Percentiles rank a stretch among this genome's conserved stretches.
These are phyloP conservation scores for Paradisaea rubra DNA, from an alignment of 2,113 vertebrate genomes.

Conservation along the genomic window DNA sequence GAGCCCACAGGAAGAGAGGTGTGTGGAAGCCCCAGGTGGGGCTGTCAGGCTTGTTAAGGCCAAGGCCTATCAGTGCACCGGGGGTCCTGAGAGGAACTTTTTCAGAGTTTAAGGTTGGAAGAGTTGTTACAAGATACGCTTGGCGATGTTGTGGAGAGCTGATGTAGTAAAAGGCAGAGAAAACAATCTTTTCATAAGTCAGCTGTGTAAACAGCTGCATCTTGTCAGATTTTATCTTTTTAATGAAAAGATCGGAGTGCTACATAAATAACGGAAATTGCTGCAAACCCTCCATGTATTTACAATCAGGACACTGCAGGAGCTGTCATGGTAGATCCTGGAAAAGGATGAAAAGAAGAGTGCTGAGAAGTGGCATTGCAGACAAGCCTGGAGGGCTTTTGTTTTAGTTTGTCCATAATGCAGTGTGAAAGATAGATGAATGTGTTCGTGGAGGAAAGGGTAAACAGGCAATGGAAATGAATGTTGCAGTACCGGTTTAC, in stretches of 20 bases:
- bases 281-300: background rate
- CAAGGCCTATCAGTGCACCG: accelerated
- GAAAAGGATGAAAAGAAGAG: background rate
- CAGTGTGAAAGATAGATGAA: background rate
- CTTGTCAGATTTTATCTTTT: conserved; percentile 15
- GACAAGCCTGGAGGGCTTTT: conserved; percentile 9
- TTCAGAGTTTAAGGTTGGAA: background rate
- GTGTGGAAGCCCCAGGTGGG: background rate
- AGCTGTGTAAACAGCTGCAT: conserved; percentile 35
- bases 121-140: background rate
- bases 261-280: background rate
- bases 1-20: background rate
- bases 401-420: background rate
- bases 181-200: background rate
- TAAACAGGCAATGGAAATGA: background rate
- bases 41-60: background rate
- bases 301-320: background rate
- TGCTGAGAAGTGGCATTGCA: background rate
- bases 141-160: background rate
- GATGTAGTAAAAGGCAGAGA: background rate
- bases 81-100: background rate
- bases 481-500: background rate
- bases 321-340: background rate
- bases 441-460: background rate
- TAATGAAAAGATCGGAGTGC: background rate